Base-by-base conservation (phyloP, 2,888 invertebrate genomes). In the Amphipyra berbera region DNA sequence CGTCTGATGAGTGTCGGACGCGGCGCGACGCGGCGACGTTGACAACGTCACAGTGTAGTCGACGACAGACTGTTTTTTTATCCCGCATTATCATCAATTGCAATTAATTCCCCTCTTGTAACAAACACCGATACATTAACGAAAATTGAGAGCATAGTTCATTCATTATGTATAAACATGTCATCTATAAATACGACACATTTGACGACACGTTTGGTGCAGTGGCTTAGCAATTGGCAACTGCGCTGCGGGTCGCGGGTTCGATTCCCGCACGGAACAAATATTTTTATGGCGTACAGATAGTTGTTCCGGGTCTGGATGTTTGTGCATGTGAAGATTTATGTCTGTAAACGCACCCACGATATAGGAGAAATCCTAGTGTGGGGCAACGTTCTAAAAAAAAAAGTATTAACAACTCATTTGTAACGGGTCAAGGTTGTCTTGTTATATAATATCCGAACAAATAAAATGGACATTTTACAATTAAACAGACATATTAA, bases 1-100 rank as follows among this genome's bases (percentile, higher is more conserved):
- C 61, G 58, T 60, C 62, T 67, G 66, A 69, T 73, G 69, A n/a
- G n/a, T n/a, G 65, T 73, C 72, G 53, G 56, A 72, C 66, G 68
- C 61, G 47, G 42, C 48, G 47, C 60, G 71, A 60, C 74, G 64
- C 76, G 61, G 64, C 76, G 61, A 74, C 73, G 76, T 71, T 78
- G 71, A 67, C 71, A 41, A 57, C 61, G 56, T 3, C 21, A 62
- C 40, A 61, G 46, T 37, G 15, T 50, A 50, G 61, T 58, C 74
- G 68, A 46, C 41, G 21, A 63, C 68, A 38, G 44, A 55, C 55
- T 72, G 74, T 82, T 88, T 87, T 86, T 82, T 78, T 82, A 76
- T 72, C 68, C 57, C 56, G 73, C 77, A 68, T 73, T 76, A 76
- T 70, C 67, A 75, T 71, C 71, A 65, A 67, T 67, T 60, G 61